These are phyloP conservation scores for Penaeus japonicus DNA, from an alignment of 1,140 invertebrate genomes.

Conservation along the genomic window DNA sequence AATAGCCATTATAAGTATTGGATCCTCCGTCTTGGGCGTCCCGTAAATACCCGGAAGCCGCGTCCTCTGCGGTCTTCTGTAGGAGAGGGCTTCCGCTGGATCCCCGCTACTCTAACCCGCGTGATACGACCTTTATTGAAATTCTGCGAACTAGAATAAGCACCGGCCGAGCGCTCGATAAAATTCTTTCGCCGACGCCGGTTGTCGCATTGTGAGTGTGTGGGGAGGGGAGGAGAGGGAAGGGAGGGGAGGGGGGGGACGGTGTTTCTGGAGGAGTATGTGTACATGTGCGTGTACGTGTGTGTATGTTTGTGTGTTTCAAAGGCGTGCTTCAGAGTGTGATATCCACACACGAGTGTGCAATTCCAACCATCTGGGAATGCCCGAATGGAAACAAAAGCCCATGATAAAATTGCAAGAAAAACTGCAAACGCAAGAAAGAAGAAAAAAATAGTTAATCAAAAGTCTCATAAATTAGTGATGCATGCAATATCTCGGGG, in stretches of 20 bases:
- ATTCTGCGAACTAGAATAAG: too few relatives aligned
- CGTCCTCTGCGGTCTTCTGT: not conserved
- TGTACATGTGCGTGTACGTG: not conserved
- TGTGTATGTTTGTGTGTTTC: not conserved
- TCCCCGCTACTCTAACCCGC: not conserved
- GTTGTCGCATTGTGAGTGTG: not conserved
- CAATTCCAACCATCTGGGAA: too few relatives aligned
- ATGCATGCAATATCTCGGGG: too few relatives aligned
- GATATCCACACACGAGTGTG: too few relatives aligned
- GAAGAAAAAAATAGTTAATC: too few relatives aligned
- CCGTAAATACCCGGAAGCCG: conserved; percentile 13
- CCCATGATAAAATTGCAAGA: too few relatives aligned
- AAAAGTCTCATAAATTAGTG: too few relatives aligned
- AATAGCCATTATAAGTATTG: conserved; percentile 47
- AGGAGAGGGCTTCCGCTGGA: too few relatives aligned
- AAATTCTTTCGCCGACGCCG: not conserved
- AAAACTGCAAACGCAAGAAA: too few relatives aligned
- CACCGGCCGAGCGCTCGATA: too few relatives aligned
- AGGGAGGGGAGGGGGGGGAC: too few relatives aligned
- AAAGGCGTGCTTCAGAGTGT: not conserved
- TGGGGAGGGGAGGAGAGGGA: not conserved
- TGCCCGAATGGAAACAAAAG: too few relatives aligned
- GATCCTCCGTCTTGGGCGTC: conserved; percentile 13
- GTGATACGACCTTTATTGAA: not conserved
- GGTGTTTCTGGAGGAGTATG: not conserved